These are phyloP conservation scores for Tympanuchus pallidicinctus DNA, from an alignment of 2,113 vertebrate genomes.

Conservation along the genomic window DNA sequence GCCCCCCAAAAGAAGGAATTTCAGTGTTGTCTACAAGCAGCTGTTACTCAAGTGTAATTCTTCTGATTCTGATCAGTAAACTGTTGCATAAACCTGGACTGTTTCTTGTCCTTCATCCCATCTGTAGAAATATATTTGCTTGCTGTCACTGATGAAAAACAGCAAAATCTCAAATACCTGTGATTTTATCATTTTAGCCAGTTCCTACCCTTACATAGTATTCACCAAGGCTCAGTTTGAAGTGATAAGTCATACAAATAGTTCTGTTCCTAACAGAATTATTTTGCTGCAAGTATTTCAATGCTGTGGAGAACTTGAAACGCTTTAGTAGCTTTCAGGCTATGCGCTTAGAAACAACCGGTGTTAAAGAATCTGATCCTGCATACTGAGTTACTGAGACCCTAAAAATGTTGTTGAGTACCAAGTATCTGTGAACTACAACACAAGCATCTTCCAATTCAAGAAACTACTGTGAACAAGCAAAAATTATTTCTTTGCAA, in stretches of 20 bases:
- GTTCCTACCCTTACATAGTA: rapidly evolving
- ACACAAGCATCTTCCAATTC: background rate
- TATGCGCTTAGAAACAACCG: background rate
- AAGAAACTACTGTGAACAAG: background rate
- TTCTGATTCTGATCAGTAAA: background rate
- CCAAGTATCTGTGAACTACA: background rate
- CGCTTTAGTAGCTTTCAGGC: background rate
- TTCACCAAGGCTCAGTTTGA: background rate
- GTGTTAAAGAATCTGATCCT: background rate
- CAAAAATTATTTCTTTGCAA: rapidly evolving
- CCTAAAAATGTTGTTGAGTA: background rate
- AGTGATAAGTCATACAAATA: background rate
- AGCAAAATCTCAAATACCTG: background rate
- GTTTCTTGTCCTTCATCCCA: background rate
- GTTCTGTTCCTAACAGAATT: background rate
- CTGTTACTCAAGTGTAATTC: background rate
- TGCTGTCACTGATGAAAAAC: rapidly evolving
- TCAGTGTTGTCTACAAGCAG: background rate
- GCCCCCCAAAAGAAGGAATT: background rate
- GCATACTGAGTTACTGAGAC: background rate
- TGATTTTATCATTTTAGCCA: background rate
- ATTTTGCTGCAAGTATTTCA: background rate
- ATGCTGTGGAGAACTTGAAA: background rate
- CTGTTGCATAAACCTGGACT: rapidly evolving
- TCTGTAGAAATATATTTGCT: rapidly evolving